Percentiles rank a stretch among this genome's conserved stretches.
Evolutionary conservation across 2,797 vertebrate species (phyloP).

Genomic region (Ambastaia sidthimunki): DNA sequence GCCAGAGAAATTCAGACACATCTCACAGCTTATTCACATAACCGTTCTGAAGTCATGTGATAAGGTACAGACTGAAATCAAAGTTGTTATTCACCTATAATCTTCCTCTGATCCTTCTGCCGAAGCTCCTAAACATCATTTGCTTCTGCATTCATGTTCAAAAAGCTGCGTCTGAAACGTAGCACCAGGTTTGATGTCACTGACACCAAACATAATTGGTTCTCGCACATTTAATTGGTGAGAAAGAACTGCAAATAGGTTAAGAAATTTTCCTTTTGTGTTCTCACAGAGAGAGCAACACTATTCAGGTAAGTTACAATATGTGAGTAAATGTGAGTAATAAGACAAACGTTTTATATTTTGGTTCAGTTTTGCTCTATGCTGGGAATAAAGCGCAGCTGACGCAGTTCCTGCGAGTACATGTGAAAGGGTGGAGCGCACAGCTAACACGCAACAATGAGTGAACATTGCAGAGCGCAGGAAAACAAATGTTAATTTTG

Average conservation of each 20-base stretch:
- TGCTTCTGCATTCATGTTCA: neutral
- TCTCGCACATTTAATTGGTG: too few relatives aligned
- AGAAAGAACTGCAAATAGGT: too few relatives aligned
- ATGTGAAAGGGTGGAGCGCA: neutral
- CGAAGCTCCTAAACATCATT: neutral
- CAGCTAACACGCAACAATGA: neutral
- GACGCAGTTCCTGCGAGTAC: constrained; percentile 11
- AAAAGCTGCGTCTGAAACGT: neutral
- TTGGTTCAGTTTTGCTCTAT: neutral
- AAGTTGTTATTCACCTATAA: neutral
- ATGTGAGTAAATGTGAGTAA: neutral
- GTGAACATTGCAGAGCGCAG: neutral
- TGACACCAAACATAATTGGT: too few relatives aligned
- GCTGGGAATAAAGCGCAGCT: neutral
- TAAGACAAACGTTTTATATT: neutral
- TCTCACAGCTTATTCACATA: neutral
- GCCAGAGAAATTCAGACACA: too few relatives aligned
- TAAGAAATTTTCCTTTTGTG: too few relatives aligned
- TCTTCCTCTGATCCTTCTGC: neutral
- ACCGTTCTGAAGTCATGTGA: neutral
- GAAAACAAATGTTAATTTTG: constrained; percentile 26
- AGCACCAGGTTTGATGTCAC: too few relatives aligned
- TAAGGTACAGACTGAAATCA: neutral
- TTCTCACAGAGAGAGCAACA: neutral
- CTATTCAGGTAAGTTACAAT: neutral